Conservation (phyloP, 2,888 invertebrate species). For the Pseudeuparius sepicola region DNA sequence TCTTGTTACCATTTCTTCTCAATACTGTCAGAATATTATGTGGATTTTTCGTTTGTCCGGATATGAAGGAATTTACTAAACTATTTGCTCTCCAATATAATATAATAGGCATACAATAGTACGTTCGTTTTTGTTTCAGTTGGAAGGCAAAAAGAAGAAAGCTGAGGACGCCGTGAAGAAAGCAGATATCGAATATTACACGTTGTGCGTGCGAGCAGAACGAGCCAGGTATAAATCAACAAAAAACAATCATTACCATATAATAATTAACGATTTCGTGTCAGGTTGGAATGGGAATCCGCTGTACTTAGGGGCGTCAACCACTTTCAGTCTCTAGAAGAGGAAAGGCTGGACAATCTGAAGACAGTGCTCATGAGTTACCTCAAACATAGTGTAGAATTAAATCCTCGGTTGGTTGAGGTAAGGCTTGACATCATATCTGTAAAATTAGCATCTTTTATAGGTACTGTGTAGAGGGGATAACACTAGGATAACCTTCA, state of each 20-base stretch:
- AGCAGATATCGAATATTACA: constrained; percentile 89
- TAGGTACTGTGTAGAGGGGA: no score
- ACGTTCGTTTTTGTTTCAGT: no score
- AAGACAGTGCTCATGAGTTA: constrained; percentile 60
- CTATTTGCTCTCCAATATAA: no score
- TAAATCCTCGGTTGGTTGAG: constrained; percentile 70
- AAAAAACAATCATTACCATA: background rate
- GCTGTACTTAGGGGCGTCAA: constrained; percentile 78
- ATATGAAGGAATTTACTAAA: no score
- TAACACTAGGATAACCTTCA: no score
- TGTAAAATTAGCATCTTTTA: no score
- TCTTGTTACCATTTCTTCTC: no score
- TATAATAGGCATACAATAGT: no score
- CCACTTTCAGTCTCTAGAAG: constrained; percentile 80
- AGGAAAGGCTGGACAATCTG: constrained; percentile 75
- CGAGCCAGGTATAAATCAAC: constrained; percentile 56
- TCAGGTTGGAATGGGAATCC: constrained; percentile 80
- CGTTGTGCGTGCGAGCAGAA: constrained; percentile 82
- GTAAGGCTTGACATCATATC: constrained; percentile 35
- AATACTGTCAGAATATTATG: no score
- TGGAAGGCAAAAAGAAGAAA: constrained; percentile 81
- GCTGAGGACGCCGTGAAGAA: constrained; percentile 85
- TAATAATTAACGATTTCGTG: constrained; percentile 3
- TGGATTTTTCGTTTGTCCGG: no score
- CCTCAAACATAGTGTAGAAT: constrained; percentile 53